phyloP scores from a whole-genome alignment of 2,113 vertebrate genomes.

The Oreocharis arfaki region DNA sequence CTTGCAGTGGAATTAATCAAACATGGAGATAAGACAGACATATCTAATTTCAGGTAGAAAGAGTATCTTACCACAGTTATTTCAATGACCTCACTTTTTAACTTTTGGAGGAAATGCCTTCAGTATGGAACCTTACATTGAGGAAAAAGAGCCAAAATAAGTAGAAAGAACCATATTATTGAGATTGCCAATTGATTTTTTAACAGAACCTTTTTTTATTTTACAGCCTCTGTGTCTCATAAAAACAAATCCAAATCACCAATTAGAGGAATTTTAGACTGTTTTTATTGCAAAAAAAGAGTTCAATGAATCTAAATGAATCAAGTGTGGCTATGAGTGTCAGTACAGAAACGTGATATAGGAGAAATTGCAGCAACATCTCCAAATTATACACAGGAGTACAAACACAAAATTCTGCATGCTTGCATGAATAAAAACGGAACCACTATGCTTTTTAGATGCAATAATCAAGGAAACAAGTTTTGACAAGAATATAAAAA shows the following conservation, averaged over 20 bases:
- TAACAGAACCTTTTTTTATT: background rate
- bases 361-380: background rate
- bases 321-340: background rate
- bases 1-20: conserved; percentile 16
- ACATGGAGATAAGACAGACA: background rate
- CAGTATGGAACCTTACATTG: background rate
- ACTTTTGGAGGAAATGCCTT: conserved; percentile 46
- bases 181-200: background rate
- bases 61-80: background rate
- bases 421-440: background rate
- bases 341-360: background rate
- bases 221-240: background rate
- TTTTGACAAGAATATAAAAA: background rate
- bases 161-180: background rate
- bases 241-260: background rate
- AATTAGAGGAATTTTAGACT: background rate
- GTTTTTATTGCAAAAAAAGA: background rate
- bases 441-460: background rate
- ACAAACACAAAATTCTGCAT: background rate
- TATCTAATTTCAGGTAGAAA: conserved; percentile 44
- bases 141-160: conserved; percentile 19
- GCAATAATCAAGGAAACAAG: background rate
- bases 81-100: conserved; percentile 23
- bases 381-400: background rate
- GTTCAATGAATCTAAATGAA: background rate